These are phyloP conservation scores for Dioctria rufipes DNA, from an alignment of 2,888 invertebrate species.

Conservation along the genomic window DNA sequence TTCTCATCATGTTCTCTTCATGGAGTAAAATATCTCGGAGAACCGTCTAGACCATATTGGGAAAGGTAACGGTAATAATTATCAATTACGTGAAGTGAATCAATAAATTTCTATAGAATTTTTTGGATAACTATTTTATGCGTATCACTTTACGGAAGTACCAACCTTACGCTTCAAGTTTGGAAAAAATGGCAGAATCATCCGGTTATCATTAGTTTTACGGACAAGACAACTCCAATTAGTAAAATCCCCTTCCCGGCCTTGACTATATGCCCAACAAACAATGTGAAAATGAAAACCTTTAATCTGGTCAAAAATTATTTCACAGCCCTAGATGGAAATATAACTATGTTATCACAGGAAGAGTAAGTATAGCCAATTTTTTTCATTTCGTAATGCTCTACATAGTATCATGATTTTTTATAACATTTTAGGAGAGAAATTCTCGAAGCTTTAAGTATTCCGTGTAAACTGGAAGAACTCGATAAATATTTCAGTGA, in stretches of 20 bases:
- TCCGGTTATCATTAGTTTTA: conserved; percentile 37
- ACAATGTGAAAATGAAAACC: conserved; percentile 13
- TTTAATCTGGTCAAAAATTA: conserved; percentile 13
- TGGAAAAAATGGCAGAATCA: conserved; percentile 41
- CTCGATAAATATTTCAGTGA: background rate
- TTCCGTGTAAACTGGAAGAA: background rate
- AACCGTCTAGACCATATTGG: background rate
- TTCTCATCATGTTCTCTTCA: background rate
- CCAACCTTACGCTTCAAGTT: conserved; percentile 40
- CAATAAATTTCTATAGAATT: conserved; percentile 21
- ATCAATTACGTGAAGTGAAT: background rate
- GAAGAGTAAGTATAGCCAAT: background rate
- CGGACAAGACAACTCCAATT: conserved; percentile 33
- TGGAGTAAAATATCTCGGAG: background rate
- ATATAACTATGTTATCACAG: background rate
- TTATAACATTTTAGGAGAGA: background rate
- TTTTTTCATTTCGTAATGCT: too few species aligned
- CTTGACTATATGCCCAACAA: conserved; percentile 54
- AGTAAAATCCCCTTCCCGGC: conserved; percentile 44
- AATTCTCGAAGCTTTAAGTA: background rate
- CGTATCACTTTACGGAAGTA: conserved; percentile 41
- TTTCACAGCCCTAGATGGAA: background rate
- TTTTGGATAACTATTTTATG: conserved; percentile 53
- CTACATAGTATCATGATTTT: background rate
- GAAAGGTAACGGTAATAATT: background rate